Base-by-base conservation (phyloP, 2,888 invertebrate genomes). In the Nephrotoma appendiculata region DNA sequence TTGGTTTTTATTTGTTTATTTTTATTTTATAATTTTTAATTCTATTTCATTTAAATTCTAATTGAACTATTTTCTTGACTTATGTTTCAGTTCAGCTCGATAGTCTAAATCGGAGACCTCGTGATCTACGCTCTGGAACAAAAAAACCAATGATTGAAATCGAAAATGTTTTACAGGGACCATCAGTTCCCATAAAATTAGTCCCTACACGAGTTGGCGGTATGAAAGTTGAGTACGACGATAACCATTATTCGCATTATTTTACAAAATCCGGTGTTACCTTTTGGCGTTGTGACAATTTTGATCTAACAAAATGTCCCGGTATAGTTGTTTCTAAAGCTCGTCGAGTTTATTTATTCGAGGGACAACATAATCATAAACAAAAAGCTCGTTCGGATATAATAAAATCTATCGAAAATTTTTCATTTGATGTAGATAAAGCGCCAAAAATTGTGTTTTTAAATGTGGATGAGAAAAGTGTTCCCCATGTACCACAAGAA, bases 261-360 rank as follows among this genome's bases (percentile, higher is more conserved):
- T 88, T 86, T 41, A 87, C 87, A 12, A 57, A 87, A n/a, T 87
- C 86, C 6, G 86, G 87, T 9, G 52, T 87, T 31, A 86, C 87
- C 12, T 87, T 87, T 48, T 88, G 87, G 87, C 87, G 87, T 45
- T 88, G 88, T 86, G 57, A 12, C 57, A 41, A 86, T 42, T 83
- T 86, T 86, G 86, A 86, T 15, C n/a, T 6, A 7, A 90, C 90
- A 12, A 88, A 89, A 12, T 92, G 91, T 43, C 89, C 89, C 2
- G 91, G 91, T 0, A 89, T 91, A 2, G 89, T 92, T 48, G 91
- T 91, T 1, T 91, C 91, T 5, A 86, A 85, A 84, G 84, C 85
- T 45, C 45, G 89, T 31, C 88, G 88, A 85, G 86, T 91, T 85
- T 89, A 89, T 87, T 45, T 91, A n/a, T 90, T 90, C 41, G 88